phyloP scores from a whole-genome alignment of 2,888 invertebrate genomes.

The Idaea dimidiata region DNA sequence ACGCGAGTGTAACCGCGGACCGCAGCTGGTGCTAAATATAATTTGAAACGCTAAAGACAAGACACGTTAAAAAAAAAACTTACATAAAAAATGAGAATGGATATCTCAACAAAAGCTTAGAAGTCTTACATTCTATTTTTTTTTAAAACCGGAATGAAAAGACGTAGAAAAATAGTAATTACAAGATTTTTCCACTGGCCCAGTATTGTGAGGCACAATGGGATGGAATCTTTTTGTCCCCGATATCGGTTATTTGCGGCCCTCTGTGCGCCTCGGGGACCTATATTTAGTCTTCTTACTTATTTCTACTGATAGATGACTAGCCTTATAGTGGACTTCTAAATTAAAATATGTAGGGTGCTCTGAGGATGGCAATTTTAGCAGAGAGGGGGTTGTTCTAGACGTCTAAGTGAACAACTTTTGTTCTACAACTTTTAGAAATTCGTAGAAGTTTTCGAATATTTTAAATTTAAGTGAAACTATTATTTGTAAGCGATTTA shows the following conservation, averaged over 20 bases:
- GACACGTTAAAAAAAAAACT: slow-evolving; percentile 14
- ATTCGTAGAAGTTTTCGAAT: too few species aligned
- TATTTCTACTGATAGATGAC: slow-evolving; percentile 46
- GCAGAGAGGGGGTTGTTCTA: too few species aligned
- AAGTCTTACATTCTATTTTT: slow-evolving; percentile 63
- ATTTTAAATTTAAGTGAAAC: too few species aligned
- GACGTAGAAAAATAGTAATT: slow-evolving; percentile 78
- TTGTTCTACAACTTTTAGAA: too few species aligned
- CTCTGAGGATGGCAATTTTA: too few species aligned
- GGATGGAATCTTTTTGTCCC: slow-evolving; percentile 77
- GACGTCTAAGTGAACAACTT: too few species aligned
- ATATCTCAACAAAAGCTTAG: slow-evolving; percentile 50
- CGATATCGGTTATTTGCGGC: slow-evolving; percentile 75
- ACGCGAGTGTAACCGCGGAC: too few species aligned
- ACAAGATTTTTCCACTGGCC: slow-evolving; percentile 68
- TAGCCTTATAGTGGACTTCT: slow-evolving; percentile 29
- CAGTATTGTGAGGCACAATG: slow-evolving; percentile 75
- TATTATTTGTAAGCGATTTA: too few species aligned
- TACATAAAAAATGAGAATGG: slow-evolving; percentile 53
- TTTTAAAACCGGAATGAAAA: slow-evolving; percentile 71
- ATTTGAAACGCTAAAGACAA: too few species aligned
- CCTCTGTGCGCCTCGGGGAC: slow-evolving; percentile 48
- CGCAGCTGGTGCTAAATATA: too few species aligned
- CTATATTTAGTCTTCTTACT: slow-evolving; percentile 53
- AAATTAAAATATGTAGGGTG: slow-evolving; percentile 1